Base-by-base conservation (phyloP, 2,113 vertebrate genomes). In the Alethe castanea region DNA sequence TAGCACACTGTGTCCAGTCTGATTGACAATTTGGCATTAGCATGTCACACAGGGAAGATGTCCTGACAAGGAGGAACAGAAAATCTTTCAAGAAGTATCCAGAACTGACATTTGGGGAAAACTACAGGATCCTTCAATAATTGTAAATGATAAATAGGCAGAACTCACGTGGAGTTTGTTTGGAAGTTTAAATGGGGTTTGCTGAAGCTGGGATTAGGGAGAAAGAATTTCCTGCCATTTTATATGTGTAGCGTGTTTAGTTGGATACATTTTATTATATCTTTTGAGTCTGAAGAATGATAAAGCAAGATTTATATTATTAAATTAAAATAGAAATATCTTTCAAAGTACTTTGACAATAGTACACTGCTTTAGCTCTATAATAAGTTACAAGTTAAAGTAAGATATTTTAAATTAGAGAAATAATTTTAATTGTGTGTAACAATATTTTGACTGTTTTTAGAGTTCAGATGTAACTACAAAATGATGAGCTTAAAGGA, bases 151-250 rank as follows among this genome's bases (percentile, higher is more conserved):
- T 53, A 81, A 73, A 54, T 23, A 73, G 48, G 9, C 48, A 83
- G 78, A 84, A 91, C 31, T 23, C 23, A 50, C 5, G 31, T 50
- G 18, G 50, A 53, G 12, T 77, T 86, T 84, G 14, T 62, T 19
- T 70, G 38, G n/a, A 84, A 48, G 3, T 69, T 69, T 78, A 45
- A 62, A 59, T 45, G 0, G 0, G 7, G 5, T 80, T 81, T 0
- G 1, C 29, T 35, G 42, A 89, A 74, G 19, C 19, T 78, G 31
- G 35, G 10, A 42, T 67, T 59, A 54, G 15, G 42, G 28, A 74
- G 42, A 73, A 88, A 50, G 31, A 35, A 62, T 57, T 78, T 87
- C 25, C 28, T 66, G 17, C 14, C 3, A 11, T 86, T 83, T 69
- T 48, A 81, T 36, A 26, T 44, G 35, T 6, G 17, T 60, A 61